Base-by-base conservation (phyloP, 2,888 invertebrate genomes). In the Eurytoma californica region DNA sequence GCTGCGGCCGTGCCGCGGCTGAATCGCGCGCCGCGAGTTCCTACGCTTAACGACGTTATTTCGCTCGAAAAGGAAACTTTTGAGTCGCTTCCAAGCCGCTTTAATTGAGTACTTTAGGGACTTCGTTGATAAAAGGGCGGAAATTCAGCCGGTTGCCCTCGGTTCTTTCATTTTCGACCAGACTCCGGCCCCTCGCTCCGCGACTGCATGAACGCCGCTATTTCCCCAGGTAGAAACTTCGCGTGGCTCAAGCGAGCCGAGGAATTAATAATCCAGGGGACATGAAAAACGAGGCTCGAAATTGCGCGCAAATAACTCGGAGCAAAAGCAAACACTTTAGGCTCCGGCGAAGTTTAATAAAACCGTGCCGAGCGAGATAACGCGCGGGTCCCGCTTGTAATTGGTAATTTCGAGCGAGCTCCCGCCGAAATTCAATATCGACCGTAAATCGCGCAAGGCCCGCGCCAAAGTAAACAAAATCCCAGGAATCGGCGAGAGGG, bases 401-500 rank as follows among this genome's bases (percentile, higher is more conserved):
- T 69, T 57, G 68, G 68, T 57, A 69, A 69, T 61, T 18, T 18
- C 47, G 55, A 14, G 16, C 39, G 9, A 7, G 39, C 39, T 39
- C 39, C 57, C 24, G 20, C 24, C 30, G 39, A 72, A 77, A 63
- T 72, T 72, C 24, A 53, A 28, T 30, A 65, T 57, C 60, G 72
- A 69, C 55, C 39, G 47, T 53, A 68, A 68, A 68, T 51, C 20
- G 24, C 49, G 28, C n/a, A 51, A 49, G 9, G 63, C 51, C 7
- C 16, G 7, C 13, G 58, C 58, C 49, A 74, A 69, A 75, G 67
- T 69, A 75, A 75, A 75, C 60, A 75, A 68, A 74, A 70, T 65
- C 65, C 51, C 39, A 28, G 7, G 2, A 18, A n/a, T 18, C n/a
- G 39, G 65, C 57, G 72, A 51, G 72, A 77, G 60, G 55, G 12